A percentile compares a stretch with the other conserved stretches of the same genome.
Evolutionary conservation across 2,888 invertebrate species (phyloP).

Genomic region (Aromia moschata): DNA sequence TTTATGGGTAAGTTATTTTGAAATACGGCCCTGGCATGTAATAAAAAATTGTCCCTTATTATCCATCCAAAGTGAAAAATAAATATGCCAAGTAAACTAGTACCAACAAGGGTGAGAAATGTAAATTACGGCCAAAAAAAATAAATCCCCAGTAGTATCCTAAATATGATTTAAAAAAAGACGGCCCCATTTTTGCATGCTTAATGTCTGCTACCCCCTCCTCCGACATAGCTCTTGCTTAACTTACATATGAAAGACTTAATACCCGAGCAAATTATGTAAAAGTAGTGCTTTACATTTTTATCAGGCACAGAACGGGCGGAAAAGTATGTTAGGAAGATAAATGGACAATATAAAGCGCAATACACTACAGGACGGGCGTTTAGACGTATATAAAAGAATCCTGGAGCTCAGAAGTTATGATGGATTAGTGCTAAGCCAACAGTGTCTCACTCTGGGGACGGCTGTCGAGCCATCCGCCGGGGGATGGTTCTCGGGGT

Average conservation of each 20-base stretch:
- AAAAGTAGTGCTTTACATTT: slow-evolving; percentile 61
- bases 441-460: slow-evolving; percentile 50
- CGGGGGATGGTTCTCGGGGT: slow-evolving; percentile 29
- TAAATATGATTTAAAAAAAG: too few species aligned
- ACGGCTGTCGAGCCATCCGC: slow-evolving; percentile 47
- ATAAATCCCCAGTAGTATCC: too few species aligned
- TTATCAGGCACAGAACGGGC: slow-evolving; percentile 57
- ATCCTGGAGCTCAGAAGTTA: slow-evolving; percentile 55
- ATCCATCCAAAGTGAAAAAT: too few species aligned
- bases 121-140: too few species aligned
- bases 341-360: slow-evolving; percentile 58
- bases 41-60: too few species aligned
- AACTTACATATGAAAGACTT: slow-evolving; percentile 51
- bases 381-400: slow-evolving; percentile 52
- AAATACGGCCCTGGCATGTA: too few species aligned
- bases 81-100: too few species aligned
- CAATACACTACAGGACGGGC: slow-evolving; percentile 29
- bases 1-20: too few species aligned
- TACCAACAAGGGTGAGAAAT: too few species aligned
- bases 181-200: too few species aligned
- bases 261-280: slow-evolving; percentile 60
- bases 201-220: too few species aligned
- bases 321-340: slow-evolving; percentile 54
- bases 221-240: slow-evolving; percentile 30
- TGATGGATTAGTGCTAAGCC: slow-evolving; percentile 58